phyloP scores from a whole-genome alignment of 2,888 invertebrate genomes.

The Phengaris arion region DNA sequence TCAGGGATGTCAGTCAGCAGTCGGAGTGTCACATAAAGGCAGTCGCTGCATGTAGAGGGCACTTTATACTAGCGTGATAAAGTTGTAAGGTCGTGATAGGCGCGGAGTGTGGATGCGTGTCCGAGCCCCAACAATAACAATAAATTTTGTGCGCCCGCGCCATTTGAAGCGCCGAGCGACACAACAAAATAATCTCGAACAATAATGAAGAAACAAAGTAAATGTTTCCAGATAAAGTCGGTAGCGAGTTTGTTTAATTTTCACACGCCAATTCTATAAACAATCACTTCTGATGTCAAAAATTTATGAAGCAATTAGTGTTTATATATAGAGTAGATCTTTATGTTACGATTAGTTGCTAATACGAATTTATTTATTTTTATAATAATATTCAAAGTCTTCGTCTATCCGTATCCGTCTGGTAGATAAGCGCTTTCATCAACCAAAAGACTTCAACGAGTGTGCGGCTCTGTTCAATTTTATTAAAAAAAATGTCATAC shows the following conservation, averaged over 20 bases:
- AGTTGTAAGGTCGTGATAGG: slow-evolving; percentile 74
- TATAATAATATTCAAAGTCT: background rate
- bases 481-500: background rate
- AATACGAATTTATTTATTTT: too few relatives aligned
- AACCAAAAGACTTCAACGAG: slow-evolving; percentile 19
- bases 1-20: slow-evolving; percentile 39
- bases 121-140: slow-evolving; percentile 76
- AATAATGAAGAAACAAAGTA: slow-evolving; percentile 19
- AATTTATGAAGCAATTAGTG: too few relatives aligned
- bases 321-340: too few relatives aligned
- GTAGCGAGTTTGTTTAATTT: background rate
- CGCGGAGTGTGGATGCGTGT: slow-evolving; percentile 78
- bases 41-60: slow-evolving; percentile 39
- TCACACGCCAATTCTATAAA: background rate
- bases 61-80: slow-evolving; percentile 56
- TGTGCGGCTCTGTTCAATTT: background rate
- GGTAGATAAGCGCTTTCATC: background rate
- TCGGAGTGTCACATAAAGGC: slow-evolving; percentile 43
- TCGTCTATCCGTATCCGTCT: background rate
- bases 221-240: slow-evolving; percentile 5
- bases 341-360: too few relatives aligned
- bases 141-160: slow-evolving; percentile 65
- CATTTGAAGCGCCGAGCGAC: slow-evolving; percentile 69
- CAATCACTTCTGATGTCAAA: too few relatives aligned
- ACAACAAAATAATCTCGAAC: slow-evolving; percentile 13